These are phyloP conservation scores for Deroplatys truncata DNA, from an alignment of 2,888 invertebrate species.

Conservation along the genomic window DNA sequence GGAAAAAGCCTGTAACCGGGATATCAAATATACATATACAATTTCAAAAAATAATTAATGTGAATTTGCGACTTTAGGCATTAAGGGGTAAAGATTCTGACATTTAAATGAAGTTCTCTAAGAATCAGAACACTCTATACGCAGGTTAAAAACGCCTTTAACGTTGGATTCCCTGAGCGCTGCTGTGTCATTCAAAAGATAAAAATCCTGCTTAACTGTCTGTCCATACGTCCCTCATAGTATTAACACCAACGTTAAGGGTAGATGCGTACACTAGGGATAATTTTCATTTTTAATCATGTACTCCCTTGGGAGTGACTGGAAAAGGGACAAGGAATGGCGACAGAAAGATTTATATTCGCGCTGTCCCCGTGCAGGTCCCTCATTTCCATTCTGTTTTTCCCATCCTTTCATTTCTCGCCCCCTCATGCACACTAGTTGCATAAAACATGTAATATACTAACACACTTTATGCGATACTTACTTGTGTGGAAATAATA, in stretches of 20 bases:
- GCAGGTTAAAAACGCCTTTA: too few species aligned
- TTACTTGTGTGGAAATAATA: not conserved
- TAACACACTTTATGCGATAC: not conserved
- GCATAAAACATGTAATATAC: not conserved
- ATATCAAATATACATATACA: too few species aligned
- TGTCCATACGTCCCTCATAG: not conserved
- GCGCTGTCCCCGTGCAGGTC: not conserved
- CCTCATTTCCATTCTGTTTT: not conserved
- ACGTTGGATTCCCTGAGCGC: too few species aligned
- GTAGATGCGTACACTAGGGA: not conserved
- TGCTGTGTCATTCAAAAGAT: too few species aligned
- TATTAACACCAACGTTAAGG: not conserved
- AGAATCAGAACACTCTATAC: too few species aligned
- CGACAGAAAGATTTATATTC: not conserved
- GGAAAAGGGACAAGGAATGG: not conserved
- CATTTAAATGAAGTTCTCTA: too few species aligned
- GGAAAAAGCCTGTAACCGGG: too few species aligned
- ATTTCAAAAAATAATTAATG: too few species aligned
- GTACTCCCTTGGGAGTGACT: not conserved
- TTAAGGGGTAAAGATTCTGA: too few species aligned
- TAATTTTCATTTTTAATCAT: not conserved
- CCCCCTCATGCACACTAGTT: not conserved
- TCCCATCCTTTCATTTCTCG: not conserved
- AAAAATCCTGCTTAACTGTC: not conserved
- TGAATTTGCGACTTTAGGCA: too few species aligned